Evolutionary conservation across 2,888 invertebrate genomes (phyloP).

Genomic region (Ophion ventricosus): DNA sequence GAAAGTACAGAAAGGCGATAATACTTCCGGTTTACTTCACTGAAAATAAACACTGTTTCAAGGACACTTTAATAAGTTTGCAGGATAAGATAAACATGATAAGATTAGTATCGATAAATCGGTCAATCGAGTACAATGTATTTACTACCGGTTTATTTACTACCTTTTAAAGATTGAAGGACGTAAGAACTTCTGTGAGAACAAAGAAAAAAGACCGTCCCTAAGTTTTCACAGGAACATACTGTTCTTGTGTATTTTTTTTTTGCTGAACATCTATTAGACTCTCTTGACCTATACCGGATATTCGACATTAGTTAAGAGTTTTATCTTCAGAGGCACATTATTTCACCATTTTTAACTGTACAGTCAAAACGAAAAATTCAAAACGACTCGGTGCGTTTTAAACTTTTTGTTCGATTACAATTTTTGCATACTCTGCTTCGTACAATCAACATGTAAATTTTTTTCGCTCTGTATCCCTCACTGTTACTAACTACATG

Average conservation of each 20-base stretch:
- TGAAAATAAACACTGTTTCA: too few relatives aligned
- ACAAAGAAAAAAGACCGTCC: background rate
- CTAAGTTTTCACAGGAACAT: constrained; percentile 19
- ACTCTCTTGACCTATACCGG: background rate
- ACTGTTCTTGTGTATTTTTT: constrained; percentile 26
- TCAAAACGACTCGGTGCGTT: constrained; percentile 22
- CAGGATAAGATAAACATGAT: too few relatives aligned
- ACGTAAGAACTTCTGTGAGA: background rate
- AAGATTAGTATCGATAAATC: too few relatives aligned
- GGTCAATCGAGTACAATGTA: too few relatives aligned
- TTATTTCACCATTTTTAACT: constrained; percentile 70
- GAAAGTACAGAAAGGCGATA: too few relatives aligned
- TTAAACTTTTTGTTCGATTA: constrained; percentile 15
- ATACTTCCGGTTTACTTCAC: too few relatives aligned
- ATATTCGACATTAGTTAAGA: background rate
- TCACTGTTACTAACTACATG: background rate
- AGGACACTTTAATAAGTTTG: too few relatives aligned
- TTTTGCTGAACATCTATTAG: background rate
- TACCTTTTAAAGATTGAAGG: too few relatives aligned
- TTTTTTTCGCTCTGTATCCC: background rate
- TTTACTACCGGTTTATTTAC: too few relatives aligned
- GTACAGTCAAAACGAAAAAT: constrained; percentile 43
- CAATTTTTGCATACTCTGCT: background rate
- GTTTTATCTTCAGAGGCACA: constrained; percentile 31
- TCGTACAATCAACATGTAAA: background rate